Conservation (phyloP, 2,113 vertebrate species). For the Salvelinus alpinus region DNA sequence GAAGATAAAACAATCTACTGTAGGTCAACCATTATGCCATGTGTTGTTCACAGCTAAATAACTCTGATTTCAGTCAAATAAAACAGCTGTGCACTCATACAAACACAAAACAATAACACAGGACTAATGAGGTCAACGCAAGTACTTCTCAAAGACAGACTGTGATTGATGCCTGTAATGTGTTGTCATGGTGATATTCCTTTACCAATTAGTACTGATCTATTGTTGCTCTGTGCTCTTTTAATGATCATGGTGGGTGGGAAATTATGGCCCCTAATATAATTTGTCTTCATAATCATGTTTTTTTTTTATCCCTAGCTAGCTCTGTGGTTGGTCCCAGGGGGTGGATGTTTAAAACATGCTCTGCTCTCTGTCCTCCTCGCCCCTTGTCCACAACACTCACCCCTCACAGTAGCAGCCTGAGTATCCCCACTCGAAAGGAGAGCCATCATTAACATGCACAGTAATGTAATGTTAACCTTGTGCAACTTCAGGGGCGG, state of each 20-base stretch:
- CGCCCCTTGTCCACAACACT: conserved; percentile 54
- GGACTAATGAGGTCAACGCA: conserved; percentile 73
- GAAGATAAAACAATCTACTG: not conserved
- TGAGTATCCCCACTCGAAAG: conserved; percentile 29
- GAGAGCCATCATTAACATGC: conserved; percentile 61
- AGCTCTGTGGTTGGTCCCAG: conserved; percentile 67
- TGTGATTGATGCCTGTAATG: conserved; percentile 78
- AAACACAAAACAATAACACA: not conserved
- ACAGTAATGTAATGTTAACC: conserved; percentile 49
- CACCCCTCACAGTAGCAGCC: conserved; percentile 51
- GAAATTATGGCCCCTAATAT: conserved; percentile 87
- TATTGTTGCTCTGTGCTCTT: conserved; percentile 79
- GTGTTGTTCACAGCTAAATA: too few relatives aligned
- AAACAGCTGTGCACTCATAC: conserved; percentile 3
- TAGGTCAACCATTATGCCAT: too few relatives aligned
- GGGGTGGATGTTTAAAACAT: conserved; percentile 71
- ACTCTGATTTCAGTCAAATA: conserved; percentile 9
- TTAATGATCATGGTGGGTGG: conserved; percentile 86
- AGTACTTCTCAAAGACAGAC: conserved; percentile 75
- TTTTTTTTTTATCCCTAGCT: conserved; percentile 85
- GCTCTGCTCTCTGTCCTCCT: conserved; percentile 38
- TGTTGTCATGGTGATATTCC: conserved; percentile 83
- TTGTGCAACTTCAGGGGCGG: conserved; percentile 47
- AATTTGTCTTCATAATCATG: conserved; percentile 90
- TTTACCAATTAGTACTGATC: conserved; percentile 91